A percentile compares a stretch with the other conserved stretches of the same genome.
Conservation (phyloP, 1,140 invertebrate species). For the Geopemphigus sp. region DNA sequence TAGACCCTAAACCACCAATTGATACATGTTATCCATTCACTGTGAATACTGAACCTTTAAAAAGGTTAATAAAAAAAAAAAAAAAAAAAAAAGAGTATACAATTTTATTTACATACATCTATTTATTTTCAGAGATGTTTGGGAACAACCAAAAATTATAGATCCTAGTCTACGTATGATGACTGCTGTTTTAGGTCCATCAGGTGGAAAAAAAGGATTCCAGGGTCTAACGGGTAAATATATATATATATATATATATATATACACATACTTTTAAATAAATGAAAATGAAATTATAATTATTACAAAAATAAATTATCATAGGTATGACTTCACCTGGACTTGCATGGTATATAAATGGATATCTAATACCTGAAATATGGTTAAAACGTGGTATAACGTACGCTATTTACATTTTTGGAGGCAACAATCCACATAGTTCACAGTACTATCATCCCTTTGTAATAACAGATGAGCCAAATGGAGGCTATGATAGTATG, state of each 20-base stretch:
- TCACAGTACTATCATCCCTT: slow-evolving; percentile 86
- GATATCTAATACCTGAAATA: slow-evolving; percentile 79
- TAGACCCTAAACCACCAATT: slow-evolving; percentile 63
- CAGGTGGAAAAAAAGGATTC: slow-evolving; percentile 73
- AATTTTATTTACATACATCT: neutral
- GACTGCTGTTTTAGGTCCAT: slow-evolving; percentile 74
- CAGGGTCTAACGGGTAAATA: slow-evolving; percentile 68
- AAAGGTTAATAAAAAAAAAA: no score
- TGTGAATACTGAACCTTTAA: slow-evolving; percentile 38
- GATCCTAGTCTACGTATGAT: slow-evolving; percentile 76
- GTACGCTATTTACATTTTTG: slow-evolving; percentile 73
- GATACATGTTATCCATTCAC: slow-evolving; percentile 73
- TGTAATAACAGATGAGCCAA: slow-evolving; percentile 83
- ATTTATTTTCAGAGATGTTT: slow-evolving; percentile 58
- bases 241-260: neutral
- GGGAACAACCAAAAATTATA: slow-evolving; percentile 75
- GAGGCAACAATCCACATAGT: slow-evolving; percentile 87
- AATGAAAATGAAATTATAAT: neutral
- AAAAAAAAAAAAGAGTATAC: no score
- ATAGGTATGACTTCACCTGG: slow-evolving; percentile 62
- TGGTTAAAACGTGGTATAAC: slow-evolving; percentile 81
- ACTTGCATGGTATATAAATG: slow-evolving; percentile 82
- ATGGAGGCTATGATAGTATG: slow-evolving; percentile 76
- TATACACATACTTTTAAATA: neutral
- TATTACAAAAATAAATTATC: slow-evolving; percentile 6